Conservation (phyloP, 2,888 invertebrate species). For the Gastrophysa polygoni region DNA sequence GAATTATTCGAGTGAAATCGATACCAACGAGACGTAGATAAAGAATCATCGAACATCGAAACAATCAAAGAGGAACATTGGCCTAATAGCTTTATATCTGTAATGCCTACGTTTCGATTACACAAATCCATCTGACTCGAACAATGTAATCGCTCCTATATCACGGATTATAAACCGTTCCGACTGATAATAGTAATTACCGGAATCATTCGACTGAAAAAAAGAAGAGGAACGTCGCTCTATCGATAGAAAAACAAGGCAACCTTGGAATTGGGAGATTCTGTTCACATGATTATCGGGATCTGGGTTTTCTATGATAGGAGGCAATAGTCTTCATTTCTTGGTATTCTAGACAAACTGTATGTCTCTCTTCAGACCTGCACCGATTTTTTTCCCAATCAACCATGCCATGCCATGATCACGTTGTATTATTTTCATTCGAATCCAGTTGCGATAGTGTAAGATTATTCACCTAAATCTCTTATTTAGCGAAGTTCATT, state of each 20-base stretch:
- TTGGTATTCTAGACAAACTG: too few species aligned
- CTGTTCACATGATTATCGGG: neutral
- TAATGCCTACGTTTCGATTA: neutral
- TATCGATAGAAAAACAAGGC: neutral
- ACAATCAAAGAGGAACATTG: neutral
- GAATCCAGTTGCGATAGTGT: too few species aligned
- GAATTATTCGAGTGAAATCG: neutral
- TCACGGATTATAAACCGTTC: constrained; percentile 1
- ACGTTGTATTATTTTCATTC: too few species aligned
- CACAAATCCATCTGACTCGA: neutral
- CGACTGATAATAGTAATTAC: constrained; percentile 12
- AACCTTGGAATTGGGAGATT: neutral
- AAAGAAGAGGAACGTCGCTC: neutral
- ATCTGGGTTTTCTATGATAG: too few species aligned
- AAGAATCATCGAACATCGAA: neutral
- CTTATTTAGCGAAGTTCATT: too few species aligned
- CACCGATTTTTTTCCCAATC: too few species aligned
- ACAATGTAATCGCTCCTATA: neutral
- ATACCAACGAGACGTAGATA: neutral
- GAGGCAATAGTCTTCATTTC: too few species aligned
- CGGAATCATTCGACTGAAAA: neutral
- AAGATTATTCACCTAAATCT: too few species aligned
- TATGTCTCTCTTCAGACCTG: too few species aligned
- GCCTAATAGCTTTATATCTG: neutral
- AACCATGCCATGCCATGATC: too few species aligned